Evolutionary conservation across 2,888 invertebrate genomes (phyloP), one percentile per base, ranked within the genome.

Genomic region (Clanis bilineata): DNA sequence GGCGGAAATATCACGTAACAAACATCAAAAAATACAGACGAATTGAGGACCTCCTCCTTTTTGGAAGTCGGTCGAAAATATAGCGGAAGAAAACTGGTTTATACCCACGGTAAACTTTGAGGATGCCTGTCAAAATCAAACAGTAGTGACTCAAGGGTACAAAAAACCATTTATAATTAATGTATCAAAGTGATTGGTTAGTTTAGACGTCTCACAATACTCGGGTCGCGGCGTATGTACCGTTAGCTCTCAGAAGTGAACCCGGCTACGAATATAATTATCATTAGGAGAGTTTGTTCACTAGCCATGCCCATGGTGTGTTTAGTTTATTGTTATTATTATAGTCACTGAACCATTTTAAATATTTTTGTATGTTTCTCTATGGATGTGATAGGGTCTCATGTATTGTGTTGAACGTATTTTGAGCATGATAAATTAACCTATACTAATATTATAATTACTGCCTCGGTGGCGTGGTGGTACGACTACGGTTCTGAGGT

Each of bases 221-320:
- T 7, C 28, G 9, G 10, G 15, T 32, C 18, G 32, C 51, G 32
- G 18, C 9, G 28, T 9, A 51, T 18, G 32, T 15, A 32, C 51
- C 51, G 51, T 51, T 51, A 51, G 3, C 15, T 51, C 28, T 32
- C 18, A 51, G 51, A 51, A 51, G 4, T 51, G 28, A 32, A 51
- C 51, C 18, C 18, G 32, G 51, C 51, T 32, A 51, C 10, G 51
- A 32, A 51, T 51, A 15, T 32, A 51, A 32, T 51, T 51, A 32
- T 51, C 28, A 32, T 32, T 32, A 21, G 18, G 18, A 51, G 32
- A 51, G 28, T 32, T 51, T 51, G 7, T 51, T 51, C 28, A 51
- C 51, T 18, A 51, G 28, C 15, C 32, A 18, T 18, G n/a, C n/a
- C n/a, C 4, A 22, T 23, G 10, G 4, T 23, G n/a, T 10, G n/a